Evolutionary conservation across 2,797 vertebrate genomes (phyloP).

Genomic region (Sarcoramphus papa): DNA sequence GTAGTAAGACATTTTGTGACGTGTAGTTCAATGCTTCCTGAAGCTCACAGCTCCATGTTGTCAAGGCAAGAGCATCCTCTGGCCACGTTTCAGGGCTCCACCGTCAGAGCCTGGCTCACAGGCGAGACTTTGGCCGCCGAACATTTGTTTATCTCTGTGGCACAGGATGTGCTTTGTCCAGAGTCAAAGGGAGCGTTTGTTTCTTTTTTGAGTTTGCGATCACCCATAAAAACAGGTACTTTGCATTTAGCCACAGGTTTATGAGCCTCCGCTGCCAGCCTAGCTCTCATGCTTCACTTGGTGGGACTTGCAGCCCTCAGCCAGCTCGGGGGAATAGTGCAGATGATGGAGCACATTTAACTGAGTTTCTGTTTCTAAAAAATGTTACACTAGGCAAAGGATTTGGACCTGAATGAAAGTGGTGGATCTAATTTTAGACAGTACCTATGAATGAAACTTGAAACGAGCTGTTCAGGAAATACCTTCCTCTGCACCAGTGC

Average conservation of each 20-base stretch:
- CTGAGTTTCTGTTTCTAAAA: slow-evolving; percentile 64
- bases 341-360: slow-evolving; percentile 57
- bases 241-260: slow-evolving; percentile 58
- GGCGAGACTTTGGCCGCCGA: background rate
- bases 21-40: background rate
- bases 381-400: slow-evolving; percentile 69
- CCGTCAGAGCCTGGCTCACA: background rate
- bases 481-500: slow-evolving; percentile 65
- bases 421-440: slow-evolving; percentile 75
- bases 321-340: slow-evolving; percentile 4
- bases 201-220: background rate
- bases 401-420: slow-evolving; percentile 75
- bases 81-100: background rate
- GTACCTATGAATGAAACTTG: slow-evolving; percentile 80
- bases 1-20: background rate
- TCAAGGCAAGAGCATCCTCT: background rate
- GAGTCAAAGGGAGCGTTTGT: background rate
- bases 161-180: background rate
- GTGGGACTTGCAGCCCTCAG: slow-evolving; percentile 16
- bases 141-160: background rate
- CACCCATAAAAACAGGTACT: slow-evolving; percentile 36
- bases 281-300: background rate
- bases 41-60: background rate
- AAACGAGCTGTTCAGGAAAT: slow-evolving; percentile 74
- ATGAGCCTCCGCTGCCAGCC: slow-evolving; percentile 15